These are phyloP conservation scores for Laticauda colubrina DNA, from an alignment of 2,113 vertebrate genomes.

Conservation along the genomic window DNA sequence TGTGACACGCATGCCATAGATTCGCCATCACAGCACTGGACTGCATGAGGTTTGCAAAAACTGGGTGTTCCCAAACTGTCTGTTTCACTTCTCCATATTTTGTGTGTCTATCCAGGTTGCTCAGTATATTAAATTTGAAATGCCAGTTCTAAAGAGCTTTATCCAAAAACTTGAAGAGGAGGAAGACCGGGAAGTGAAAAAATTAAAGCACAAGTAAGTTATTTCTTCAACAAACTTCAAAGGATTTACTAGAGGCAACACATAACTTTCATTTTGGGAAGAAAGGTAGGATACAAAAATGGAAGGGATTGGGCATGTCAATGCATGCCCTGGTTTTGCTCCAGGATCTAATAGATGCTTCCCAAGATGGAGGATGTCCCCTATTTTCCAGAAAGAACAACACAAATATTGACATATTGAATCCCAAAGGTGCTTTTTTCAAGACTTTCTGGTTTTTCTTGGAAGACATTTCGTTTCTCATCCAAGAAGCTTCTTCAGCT, in stretches of 20 bases:
- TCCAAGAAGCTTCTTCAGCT: too few relatives aligned
- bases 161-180: conserved; percentile 95
- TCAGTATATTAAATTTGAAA: conserved; percentile 98
- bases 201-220: conserved; percentile 84
- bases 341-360: neutral
- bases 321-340: neutral
- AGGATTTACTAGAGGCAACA: too few relatives aligned
- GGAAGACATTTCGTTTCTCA: too few relatives aligned
- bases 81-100: accelerated
- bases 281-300: neutral
- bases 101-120: conserved; percentile 78
- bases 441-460: too few relatives aligned
- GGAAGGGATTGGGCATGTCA: neutral
- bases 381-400: neutral
- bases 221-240: too few relatives aligned
- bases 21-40: too few relatives aligned
- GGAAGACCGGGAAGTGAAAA: conserved; percentile 91
- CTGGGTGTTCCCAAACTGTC: neutral
- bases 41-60: neutral
- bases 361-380: neutral
- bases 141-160: conserved; percentile 95
- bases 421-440: too few relatives aligned
- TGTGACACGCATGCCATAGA: too few relatives aligned
- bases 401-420: neutral
- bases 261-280: too few relatives aligned